Evolutionary conservation across 1,140 invertebrate genomes (phyloP).

Genomic region (Leptinotarsa texana): DNA sequence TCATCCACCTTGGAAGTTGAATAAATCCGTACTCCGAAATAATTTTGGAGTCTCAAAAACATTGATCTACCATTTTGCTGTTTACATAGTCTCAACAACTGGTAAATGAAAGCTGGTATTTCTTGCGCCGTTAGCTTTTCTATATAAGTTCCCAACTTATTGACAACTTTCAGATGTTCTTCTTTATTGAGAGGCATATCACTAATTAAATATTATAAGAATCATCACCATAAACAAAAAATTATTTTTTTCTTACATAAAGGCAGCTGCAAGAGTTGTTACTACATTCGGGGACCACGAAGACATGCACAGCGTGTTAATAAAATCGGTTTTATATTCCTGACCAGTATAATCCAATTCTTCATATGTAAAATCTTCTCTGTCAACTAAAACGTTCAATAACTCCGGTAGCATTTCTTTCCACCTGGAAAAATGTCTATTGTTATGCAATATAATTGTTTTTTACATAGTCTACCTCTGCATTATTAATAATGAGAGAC

Average conservation of each 20-base stretch:
- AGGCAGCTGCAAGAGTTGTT: constrained; percentile 56
- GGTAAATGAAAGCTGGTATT: constrained; percentile 56
- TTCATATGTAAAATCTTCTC: constrained; percentile 51
- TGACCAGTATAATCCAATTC: constrained; percentile 51
- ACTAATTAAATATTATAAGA: constrained; percentile 34
- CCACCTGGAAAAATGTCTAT: constrained; percentile 51
- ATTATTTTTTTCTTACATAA: constrained; percentile 49
- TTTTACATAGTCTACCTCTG: too few relatives aligned
- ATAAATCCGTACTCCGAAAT: constrained; percentile 57
- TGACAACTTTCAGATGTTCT: constrained; percentile 54
- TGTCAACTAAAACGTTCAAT: constrained; percentile 49
- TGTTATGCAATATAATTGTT: constrained; percentile 9
- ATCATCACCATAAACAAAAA: neutral
- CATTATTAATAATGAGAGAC: too few relatives aligned
- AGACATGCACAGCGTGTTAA: constrained; percentile 53
- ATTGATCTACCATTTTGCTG: constrained; percentile 48
- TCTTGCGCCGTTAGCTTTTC: constrained; percentile 57
- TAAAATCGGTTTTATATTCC: constrained; percentile 53
- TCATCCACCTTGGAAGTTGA: constrained; percentile 43
- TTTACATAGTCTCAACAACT: constrained; percentile 56
- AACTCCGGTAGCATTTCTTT: constrained; percentile 57
- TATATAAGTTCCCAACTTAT: constrained; percentile 55
- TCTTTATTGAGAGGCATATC: constrained; percentile 51
- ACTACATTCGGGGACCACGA: constrained; percentile 54
- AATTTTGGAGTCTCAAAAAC: constrained; percentile 56